Evolutionary conservation across 2,888 invertebrate genomes (phyloP).

Genomic region (Agrotis puta): DNA sequence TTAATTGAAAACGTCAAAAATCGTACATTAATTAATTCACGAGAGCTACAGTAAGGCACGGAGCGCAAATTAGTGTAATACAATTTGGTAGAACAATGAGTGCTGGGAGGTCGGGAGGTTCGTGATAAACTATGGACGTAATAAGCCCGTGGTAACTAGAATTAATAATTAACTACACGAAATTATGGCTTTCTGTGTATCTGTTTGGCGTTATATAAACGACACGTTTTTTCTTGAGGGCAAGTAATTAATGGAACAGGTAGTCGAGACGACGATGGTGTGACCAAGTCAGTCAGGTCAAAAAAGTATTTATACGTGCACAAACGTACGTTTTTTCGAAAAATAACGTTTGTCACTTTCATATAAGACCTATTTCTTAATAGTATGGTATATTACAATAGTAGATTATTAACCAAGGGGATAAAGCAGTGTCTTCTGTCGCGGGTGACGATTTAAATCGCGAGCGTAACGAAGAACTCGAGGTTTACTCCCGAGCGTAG

Average conservation of each 20-base stretch:
- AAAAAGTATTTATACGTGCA: background rate
- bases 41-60: constrained; percentile 53
- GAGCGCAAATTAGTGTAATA: constrained; percentile 57
- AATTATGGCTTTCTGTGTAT: constrained; percentile 43
- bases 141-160: constrained; percentile 57
- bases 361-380: too few relatives aligned
- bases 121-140: constrained; percentile 58
- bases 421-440: too few relatives aligned
- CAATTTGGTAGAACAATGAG: constrained; percentile 56
- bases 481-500: too few relatives aligned
- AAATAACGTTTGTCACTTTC: too few relatives aligned
- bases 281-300: background rate
- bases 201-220: constrained; percentile 21
- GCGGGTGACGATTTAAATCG: too few relatives aligned
- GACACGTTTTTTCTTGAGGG: constrained; percentile 11
- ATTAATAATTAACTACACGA: constrained; percentile 61
- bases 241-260: constrained; percentile 12
- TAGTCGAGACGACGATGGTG: too few relatives aligned
- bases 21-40: constrained; percentile 57
- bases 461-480: too few relatives aligned
- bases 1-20: constrained; percentile 66
- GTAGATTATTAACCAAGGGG: too few relatives aligned
- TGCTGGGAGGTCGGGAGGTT: constrained; percentile 49
- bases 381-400: too few relatives aligned
- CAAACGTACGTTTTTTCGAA: too few relatives aligned